Percentiles rank a stretch among this genome's conserved stretches.
Conservation (phyloP, 1,140 invertebrate genomes). For the Eubasilissa regina region DNA sequence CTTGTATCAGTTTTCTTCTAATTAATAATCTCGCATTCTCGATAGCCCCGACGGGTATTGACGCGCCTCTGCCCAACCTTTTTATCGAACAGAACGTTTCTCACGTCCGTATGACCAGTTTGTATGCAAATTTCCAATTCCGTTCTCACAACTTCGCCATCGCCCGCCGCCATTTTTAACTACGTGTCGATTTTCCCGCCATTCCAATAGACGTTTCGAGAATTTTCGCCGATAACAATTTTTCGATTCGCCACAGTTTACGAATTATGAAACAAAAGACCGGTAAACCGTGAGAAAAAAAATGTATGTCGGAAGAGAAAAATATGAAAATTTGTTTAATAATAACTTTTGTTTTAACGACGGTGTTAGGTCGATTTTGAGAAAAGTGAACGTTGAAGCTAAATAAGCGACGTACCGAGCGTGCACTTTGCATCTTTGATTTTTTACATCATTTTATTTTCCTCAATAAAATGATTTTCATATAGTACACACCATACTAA, state of each 20-base stretch:
- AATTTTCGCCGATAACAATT: neutral
- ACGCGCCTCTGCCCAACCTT: neutral
- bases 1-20: too few relatives aligned
- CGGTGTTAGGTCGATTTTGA: neutral
- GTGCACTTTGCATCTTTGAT: too few relatives aligned
- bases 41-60: too few relatives aligned
- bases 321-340: neutral
- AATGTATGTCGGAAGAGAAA: slow-evolving; percentile 3
- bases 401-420: neutral
- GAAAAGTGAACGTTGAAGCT: slow-evolving; percentile 17
- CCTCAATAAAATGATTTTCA: too few relatives aligned
- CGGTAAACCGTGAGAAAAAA: slow-evolving; percentile 24
- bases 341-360: neutral
- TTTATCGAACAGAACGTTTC: neutral
- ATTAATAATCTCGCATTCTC: too few relatives aligned
- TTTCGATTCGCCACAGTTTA: slow-evolving; percentile 9
- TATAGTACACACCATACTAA: too few relatives aligned
- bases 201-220: slow-evolving; percentile 5
- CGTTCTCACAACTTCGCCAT: slow-evolving; percentile 23
- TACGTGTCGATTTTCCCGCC: slow-evolving; percentile 26
- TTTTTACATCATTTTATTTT: too few relatives aligned
- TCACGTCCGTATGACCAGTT: slow-evolving; percentile 5
- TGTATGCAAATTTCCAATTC: slow-evolving; percentile 33
- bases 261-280: slow-evolving; percentile 36
- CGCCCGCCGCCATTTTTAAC: slow-evolving; percentile 7